Base-by-base conservation (phyloP, 2,888 invertebrate genomes). In the Conops quadrifasciatus region DNA sequence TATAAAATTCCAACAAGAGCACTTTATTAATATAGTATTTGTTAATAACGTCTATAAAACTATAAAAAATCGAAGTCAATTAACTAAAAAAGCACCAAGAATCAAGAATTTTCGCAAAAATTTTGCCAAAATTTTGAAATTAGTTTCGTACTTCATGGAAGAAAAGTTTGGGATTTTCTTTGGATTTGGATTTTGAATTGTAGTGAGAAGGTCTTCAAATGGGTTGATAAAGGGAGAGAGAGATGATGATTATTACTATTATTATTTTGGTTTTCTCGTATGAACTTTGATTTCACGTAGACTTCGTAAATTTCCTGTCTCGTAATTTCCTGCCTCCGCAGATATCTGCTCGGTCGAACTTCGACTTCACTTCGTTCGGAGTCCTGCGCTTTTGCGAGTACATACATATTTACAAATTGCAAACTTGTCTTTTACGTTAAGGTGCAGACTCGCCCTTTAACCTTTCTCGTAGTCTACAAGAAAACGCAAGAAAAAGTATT, bases 291-390 rank as follows among this genome's bases (percentile, higher is more conserved):
- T 63, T 63, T 26, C 63, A 47, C 47, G 63, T 63, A 63, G 47
- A 47, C 43, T 63, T 63, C 45, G 15, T 16, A 47, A 63, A 49
- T 63, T 26, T 63, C 47, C 26, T 47, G 47, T 47, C 21, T 63
- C 47, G 47, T 45, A 45, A 36, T 19, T 47, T n/a, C 28, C 3
- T 26, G 28, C 24, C 16, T 47, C 19, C 47, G 16, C 45, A 26
- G 15, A 16, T 47, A 63, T 21, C 47, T 13, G 15, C 47, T 47
- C 26, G 16, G 63, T 16, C 47, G 63, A 49, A 16, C 47, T 72
- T n/a, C n/a, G n/a, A 71, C 71, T 73, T 74, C 53, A 73, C 66
- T 72, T 68, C 69, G 71, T 75, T 70, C 72, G 19, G 63, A 74
- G 67, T 70, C 71, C 71, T 75, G 74, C 75, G 74, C 9, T 36